Conservation (phyloP, 2,888 invertebrate species). For the Spicauda simplicius region DNA sequence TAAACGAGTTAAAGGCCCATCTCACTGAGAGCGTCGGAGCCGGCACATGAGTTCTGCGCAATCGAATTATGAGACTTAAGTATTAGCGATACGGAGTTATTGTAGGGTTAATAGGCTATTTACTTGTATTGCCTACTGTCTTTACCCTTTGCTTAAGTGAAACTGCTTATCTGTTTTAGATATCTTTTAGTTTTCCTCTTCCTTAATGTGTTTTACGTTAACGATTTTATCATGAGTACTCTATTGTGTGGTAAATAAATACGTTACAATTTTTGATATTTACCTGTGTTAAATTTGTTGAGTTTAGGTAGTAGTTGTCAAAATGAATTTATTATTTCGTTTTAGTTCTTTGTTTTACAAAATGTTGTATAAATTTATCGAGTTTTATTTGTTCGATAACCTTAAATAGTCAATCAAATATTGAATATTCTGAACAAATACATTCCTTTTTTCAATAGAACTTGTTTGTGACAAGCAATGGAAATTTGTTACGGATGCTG, state of each 20-base stretch:
- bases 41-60: slow-evolving; percentile 13
- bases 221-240: no score
- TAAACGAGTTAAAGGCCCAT: slow-evolving; percentile 26
- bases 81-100: slow-evolving; percentile 18
- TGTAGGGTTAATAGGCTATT: slow-evolving; percentile 5
- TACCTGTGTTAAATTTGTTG: no score
- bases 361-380: no score
- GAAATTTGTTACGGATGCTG: background rate
- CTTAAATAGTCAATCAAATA: background rate
- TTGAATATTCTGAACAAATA: background rate
- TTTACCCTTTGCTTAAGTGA: background rate
- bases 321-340: no score
- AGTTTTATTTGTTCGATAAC: no score
- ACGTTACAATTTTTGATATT: no score
- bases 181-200: background rate
- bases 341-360: no score
- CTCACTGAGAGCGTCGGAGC: slow-evolving; percentile 11
- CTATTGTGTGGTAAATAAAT: no score
- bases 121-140: background rate
- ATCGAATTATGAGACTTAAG: slow-evolving; percentile 22
- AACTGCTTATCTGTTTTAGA: background rate
- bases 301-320: no score
- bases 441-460: background rate
- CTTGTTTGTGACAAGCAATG: background rate
- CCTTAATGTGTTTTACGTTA: no score